A percentile compares a stretch with the other conserved stretches of the same genome.
Conservation (phyloP, 2,888 invertebrate species). For the Drosophila cracens region DNA sequence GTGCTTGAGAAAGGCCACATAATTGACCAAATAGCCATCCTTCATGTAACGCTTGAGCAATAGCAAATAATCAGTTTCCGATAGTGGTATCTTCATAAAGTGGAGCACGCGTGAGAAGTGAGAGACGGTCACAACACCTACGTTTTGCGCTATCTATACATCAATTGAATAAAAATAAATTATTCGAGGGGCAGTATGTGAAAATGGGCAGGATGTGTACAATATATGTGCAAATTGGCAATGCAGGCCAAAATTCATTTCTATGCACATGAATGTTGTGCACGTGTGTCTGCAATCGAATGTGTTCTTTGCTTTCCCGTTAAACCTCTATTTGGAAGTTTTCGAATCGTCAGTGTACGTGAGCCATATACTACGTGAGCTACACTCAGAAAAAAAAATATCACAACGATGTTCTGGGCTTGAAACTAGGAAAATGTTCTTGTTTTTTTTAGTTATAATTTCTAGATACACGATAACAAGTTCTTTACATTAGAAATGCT, state of each 20-base stretch:
- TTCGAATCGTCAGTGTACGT: slow-evolving; percentile 8
- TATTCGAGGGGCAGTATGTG: neutral
- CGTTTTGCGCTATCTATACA: slow-evolving; percentile 89
- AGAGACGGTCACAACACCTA: slow-evolving; percentile 90
- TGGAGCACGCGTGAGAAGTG: slow-evolving; percentile 91
- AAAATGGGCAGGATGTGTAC: neutral
- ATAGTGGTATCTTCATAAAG: slow-evolving; percentile 89
- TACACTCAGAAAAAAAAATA: neutral
- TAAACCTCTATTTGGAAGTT: neutral
- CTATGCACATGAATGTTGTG: slow-evolving; percentile 10
- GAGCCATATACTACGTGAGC: slow-evolving; percentile 10
- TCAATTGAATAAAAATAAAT: slow-evolving; percentile 6
- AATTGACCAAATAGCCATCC: slow-evolving; percentile 91
- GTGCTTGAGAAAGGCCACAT: slow-evolving; percentile 90
- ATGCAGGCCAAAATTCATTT: neutral
- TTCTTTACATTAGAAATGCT: neutral
- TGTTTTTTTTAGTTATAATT: neutral
- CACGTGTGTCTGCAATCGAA: slow-evolving; percentile 7
- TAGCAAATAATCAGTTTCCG: slow-evolving; percentile 90
- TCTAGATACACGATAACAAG: neutral
- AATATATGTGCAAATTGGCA: slow-evolving; percentile 3
- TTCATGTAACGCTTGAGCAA: slow-evolving; percentile 91
- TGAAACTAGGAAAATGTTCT: neutral
- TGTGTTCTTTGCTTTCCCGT: neutral
- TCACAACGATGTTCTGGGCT: neutral